Evolutionary conservation across 2,888 invertebrate species (phyloP).

Genomic region (Pheosia tremula): DNA sequence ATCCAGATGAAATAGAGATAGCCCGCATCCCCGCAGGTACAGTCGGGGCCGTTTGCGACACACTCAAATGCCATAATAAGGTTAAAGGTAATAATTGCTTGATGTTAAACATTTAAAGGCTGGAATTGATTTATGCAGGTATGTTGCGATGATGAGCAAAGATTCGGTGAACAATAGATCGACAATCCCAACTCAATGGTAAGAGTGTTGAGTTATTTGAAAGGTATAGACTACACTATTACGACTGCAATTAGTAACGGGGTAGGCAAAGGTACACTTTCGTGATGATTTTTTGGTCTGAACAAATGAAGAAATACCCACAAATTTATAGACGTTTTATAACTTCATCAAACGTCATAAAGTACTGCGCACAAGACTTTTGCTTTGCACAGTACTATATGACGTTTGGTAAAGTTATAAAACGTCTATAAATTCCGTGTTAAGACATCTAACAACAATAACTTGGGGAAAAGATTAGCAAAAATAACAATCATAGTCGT

Average conservation of each 20-base stretch:
- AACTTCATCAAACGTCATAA: too few relatives aligned
- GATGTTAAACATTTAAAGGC: slow-evolving; percentile 44
- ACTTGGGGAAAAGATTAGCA: too few relatives aligned
- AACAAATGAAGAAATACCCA: too few relatives aligned
- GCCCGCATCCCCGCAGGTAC: slow-evolving; percentile 50
- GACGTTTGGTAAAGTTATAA: too few relatives aligned
- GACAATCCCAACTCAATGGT: slow-evolving; percentile 6
- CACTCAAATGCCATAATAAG: slow-evolving; percentile 82
- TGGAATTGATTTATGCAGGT: slow-evolving; percentile 72
- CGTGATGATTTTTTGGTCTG: too few relatives aligned
- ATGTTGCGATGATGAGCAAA: slow-evolving; percentile 54
- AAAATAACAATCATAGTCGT: too few relatives aligned
- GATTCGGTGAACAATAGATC: slow-evolving; percentile 42
- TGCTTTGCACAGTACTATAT: too few relatives aligned
- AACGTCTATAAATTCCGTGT: too few relatives aligned
- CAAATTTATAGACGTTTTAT: too few relatives aligned
- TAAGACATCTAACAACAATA: too few relatives aligned
- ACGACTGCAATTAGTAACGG: neutral
- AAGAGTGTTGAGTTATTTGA: slow-evolving; percentile 8
- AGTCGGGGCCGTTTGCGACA: slow-evolving; percentile 77
- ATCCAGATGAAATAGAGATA: slow-evolving; percentile 48
- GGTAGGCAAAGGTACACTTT: too few relatives aligned
- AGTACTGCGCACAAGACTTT: too few relatives aligned
- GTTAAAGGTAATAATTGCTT: slow-evolving; percentile 79
- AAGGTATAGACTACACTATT: neutral